These are phyloP conservation scores for Heliocidaris erythrogramma DNA, from an alignment of 35 echinoderm and acorn worm genomes.

Conservation along the genomic window DNA sequence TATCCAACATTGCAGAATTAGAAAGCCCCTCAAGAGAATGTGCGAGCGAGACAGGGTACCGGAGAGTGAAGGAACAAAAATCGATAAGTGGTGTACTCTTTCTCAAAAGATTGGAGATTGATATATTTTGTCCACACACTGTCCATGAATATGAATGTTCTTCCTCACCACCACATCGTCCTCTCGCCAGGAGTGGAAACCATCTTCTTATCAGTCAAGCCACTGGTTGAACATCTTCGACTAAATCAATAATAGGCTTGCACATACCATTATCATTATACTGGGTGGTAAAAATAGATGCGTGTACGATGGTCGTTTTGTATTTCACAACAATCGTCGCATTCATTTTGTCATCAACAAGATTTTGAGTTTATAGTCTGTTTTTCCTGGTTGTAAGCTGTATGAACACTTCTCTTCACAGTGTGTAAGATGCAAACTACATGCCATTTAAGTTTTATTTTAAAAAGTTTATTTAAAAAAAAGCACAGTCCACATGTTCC, in stretches of 20 bases:
- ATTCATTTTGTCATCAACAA: background rate
- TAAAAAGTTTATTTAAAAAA: no score
- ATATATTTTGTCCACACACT: slow-evolving; percentile 40
- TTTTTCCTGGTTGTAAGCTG: no score
- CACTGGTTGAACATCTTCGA: background rate
- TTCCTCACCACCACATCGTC: background rate
- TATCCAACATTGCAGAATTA: background rate
- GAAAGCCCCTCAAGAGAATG: background rate
- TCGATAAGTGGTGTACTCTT: slow-evolving; percentile 22
- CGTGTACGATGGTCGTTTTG: background rate
- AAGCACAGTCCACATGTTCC: no score
- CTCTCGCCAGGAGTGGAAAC: background rate
- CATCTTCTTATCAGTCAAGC: background rate
- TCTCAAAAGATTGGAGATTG: slow-evolving; percentile 21
- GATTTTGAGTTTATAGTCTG: background rate
- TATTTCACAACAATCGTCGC: background rate
- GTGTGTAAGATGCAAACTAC: no score
- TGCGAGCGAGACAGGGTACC: background rate
- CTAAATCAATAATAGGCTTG: background rate
- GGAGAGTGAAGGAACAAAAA: slow-evolving; percentile 16
- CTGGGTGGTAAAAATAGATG: background rate
- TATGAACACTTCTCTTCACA: no score
- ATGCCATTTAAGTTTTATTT: no score
- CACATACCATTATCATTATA: background rate
- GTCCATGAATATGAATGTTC: slow-evolving; percentile 11